These are phyloP conservation scores for Anoplolepis gracilipes DNA, from an alignment of 1,140 invertebrate species.

Conservation along the genomic window DNA sequence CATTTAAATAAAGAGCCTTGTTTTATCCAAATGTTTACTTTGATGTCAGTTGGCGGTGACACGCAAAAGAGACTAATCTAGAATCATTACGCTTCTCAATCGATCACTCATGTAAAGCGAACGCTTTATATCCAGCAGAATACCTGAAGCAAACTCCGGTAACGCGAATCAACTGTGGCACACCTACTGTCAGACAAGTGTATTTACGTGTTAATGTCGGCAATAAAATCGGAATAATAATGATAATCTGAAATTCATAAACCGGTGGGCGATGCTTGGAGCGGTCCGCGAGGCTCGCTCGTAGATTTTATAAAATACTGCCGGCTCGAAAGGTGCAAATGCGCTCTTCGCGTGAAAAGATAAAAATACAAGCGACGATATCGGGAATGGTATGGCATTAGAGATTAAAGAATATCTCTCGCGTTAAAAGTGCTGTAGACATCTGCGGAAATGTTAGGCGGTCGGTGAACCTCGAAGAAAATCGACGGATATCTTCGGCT, in stretches of 20 bases:
- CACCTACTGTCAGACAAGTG: slow-evolving; percentile 60
- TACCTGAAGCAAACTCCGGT: slow-evolving; percentile 32
- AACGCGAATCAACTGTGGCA: slow-evolving; percentile 41
- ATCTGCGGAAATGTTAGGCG: slow-evolving; percentile 22
- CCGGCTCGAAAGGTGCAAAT: neutral
- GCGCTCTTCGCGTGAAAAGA: neutral
- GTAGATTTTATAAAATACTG: slow-evolving; percentile 69
- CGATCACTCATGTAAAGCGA: slow-evolving; percentile 7
- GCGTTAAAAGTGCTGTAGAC: slow-evolving; percentile 36
- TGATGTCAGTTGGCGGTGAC: neutral
- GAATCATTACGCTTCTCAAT: slow-evolving; percentile 23
- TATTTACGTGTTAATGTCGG: slow-evolving; percentile 68
- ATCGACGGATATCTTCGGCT: slow-evolving; percentile 35
- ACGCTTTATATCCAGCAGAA: slow-evolving; percentile 4
- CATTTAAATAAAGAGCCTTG: neutral
- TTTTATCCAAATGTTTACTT: slow-evolving; percentile 41
- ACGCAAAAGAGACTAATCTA: slow-evolving; percentile 7
- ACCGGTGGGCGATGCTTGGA: slow-evolving; percentile 50
- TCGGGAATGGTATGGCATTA: slow-evolving; percentile 46
- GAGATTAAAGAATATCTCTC: slow-evolving; percentile 59
- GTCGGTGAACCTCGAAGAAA: slow-evolving; percentile 24
- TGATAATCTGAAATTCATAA: slow-evolving; percentile 77
- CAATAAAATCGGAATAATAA: slow-evolving; percentile 76
- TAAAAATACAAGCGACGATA: slow-evolving; percentile 17
- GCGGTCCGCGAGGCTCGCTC: slow-evolving; percentile 57